Percentiles rank a stretch among this genome's conserved stretches.
Conservation (phyloP, 2,113 vertebrate species). For the Trichechus manatus region DNA sequence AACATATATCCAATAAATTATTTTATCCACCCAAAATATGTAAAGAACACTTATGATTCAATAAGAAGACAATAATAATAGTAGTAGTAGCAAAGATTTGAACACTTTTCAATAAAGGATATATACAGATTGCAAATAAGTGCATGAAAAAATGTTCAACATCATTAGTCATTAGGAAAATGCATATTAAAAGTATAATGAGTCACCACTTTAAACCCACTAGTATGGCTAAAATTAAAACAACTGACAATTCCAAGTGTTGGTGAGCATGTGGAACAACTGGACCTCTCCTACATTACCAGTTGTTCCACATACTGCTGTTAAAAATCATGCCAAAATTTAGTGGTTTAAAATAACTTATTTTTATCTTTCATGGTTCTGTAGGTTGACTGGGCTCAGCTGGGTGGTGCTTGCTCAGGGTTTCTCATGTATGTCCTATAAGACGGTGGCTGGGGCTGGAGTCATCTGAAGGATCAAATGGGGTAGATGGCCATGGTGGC, state of each 20-base stretch:
- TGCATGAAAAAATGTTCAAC: neutral
- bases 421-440: neutral
- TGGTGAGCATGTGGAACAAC: no score
- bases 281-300: no score
- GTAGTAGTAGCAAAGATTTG: neutral
- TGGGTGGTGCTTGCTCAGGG: neutral
- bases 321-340: neutral
- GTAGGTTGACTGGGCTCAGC: neutral
- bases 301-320: neutral
- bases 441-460: neutral
- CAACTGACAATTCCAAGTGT: no score
- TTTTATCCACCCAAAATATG: neutral
- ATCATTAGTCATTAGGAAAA: neutral
- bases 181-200: neutral
- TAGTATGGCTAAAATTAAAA: no score
- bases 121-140: neutral
- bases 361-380: neutral
- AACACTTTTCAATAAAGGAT: neutral
- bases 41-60: neutral
- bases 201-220: neutral
- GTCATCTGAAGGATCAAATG: neutral
- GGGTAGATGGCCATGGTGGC: neutral
- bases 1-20: neutral
- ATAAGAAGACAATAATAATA: neutral
- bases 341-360: no score